These are phyloP conservation scores for Muscicapa comitata DNA, from an alignment of 2,797 vertebrate species.

Conservation along the genomic window DNA sequence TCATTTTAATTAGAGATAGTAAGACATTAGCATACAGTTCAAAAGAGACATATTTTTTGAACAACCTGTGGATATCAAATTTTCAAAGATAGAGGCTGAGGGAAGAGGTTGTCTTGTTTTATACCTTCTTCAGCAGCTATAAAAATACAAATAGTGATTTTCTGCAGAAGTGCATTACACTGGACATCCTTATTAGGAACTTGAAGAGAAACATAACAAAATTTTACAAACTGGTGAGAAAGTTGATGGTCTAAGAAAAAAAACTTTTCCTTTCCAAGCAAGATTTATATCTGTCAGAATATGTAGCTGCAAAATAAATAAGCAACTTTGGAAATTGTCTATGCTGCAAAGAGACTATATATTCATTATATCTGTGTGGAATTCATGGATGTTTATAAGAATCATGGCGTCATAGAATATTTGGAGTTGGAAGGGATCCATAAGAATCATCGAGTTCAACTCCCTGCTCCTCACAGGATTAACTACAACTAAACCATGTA, in stretches of 20 bases:
- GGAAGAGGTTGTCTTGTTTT: background rate
- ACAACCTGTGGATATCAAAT: background rate
- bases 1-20: background rate
- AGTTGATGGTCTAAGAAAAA: background rate
- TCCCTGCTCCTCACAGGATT: background rate
- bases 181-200: background rate
- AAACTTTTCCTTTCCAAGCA: background rate
- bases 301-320: background rate
- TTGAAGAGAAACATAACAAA: background rate
- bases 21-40: background rate
- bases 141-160: background rate
- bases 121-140: background rate
- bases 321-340: background rate
- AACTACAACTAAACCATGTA: background rate
- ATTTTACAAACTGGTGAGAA: background rate
- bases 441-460: background rate
- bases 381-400: background rate
- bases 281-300: background rate
- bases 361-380: background rate
- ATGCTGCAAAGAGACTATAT: background rate
- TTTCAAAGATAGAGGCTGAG: background rate
- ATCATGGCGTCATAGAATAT: background rate
- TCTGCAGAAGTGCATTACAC: background rate
- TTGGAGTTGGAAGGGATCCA: background rate
- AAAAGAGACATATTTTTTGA: background rate